Evolutionary conservation across 2,888 invertebrate species (phyloP).

Genomic region (Epistrophella euchroma): DNA sequence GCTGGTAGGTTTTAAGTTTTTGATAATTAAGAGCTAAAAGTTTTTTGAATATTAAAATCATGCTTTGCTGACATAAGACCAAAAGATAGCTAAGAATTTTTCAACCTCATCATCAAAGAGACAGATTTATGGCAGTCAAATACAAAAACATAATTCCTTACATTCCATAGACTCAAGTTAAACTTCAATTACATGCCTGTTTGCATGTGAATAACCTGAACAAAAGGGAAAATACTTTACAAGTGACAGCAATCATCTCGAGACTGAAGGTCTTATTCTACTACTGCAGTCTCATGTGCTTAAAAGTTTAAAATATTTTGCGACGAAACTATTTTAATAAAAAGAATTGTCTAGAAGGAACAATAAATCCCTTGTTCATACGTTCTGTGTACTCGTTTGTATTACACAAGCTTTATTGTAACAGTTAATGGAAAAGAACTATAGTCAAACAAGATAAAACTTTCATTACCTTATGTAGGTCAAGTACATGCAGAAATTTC

Average conservation of each 20-base stretch:
- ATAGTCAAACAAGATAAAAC: background rate
- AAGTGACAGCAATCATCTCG: background rate
- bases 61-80: too few relatives aligned
- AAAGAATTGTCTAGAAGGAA: conserved; percentile 16
- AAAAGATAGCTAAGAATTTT: too few relatives aligned
- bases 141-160: too few relatives aligned
- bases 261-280: background rate
- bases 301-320: background rate
- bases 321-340: background rate
- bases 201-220: background rate
- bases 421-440: conserved; percentile 1
- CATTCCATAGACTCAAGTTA: background rate
- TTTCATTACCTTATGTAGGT: background rate
- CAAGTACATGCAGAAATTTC: background rate
- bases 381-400: background rate
- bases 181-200: conserved; percentile 14
- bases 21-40: too few relatives aligned
- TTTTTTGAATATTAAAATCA: too few relatives aligned
- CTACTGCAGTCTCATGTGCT: background rate
- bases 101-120: too few relatives aligned
- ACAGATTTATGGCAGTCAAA: too few relatives aligned
- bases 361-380: background rate
- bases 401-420: background rate
- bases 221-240: background rate
- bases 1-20: too few relatives aligned